These are phyloP conservation scores for Anolis carolinensis DNA, from an alignment of 2,113 vertebrate species.

Conservation along the genomic window DNA sequence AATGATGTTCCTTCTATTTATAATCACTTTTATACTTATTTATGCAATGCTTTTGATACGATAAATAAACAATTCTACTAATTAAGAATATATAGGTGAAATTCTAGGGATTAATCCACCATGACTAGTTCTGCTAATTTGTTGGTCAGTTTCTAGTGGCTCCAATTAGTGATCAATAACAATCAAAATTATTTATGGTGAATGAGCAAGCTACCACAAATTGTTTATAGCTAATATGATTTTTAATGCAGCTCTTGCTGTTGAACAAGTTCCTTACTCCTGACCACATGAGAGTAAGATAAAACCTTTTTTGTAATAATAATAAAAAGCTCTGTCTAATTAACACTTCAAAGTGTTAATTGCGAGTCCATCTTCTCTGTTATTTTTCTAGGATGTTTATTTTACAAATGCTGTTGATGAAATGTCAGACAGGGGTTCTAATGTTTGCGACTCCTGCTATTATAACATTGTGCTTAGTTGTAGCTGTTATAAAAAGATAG, in stretches of 20 bases:
- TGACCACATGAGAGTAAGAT: constrained; percentile 11
- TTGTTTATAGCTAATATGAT: not conserved
- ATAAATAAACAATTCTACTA: too few species aligned
- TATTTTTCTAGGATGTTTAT: constrained; percentile 66
- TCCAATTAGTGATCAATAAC: not conserved
- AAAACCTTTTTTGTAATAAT: constrained; percentile 60
- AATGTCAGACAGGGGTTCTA: constrained; percentile 67
- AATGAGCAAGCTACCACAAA: not conserved
- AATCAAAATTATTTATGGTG: too few species aligned
- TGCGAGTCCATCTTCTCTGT: constrained; percentile 66
- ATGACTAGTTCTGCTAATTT: not conserved
- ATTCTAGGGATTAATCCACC: not conserved
- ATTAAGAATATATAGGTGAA: too few species aligned
- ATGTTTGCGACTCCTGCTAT: constrained; percentile 69
- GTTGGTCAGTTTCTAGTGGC: not conserved
- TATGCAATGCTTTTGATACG: too few species aligned
- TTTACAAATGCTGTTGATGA: constrained; percentile 65
- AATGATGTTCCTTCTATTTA: too few species aligned
- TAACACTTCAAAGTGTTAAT: constrained; percentile 74
- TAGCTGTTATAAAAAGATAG: constrained; percentile 68
- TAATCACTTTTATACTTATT: too few species aligned
- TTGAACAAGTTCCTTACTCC: constrained; percentile 47
- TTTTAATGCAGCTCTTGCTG: not conserved
- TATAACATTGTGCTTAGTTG: constrained; percentile 70
- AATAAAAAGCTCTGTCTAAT: constrained; percentile 66